Base-by-base conservation (phyloP, 2,888 invertebrate genomes). In the Scaptomyza polygonia region DNA sequence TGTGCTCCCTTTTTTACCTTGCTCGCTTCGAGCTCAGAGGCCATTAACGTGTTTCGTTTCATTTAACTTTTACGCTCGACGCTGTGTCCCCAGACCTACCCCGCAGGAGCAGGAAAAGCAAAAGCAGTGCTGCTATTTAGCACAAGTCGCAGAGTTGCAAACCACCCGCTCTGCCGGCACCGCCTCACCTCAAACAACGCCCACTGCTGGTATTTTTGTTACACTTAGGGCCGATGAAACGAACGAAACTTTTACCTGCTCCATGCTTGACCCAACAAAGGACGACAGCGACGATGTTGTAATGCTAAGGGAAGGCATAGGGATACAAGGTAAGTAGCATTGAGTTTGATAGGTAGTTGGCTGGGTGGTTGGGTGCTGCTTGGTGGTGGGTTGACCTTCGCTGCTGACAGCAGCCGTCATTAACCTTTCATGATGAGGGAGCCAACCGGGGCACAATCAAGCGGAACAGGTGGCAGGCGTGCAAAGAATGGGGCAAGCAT, bases 11-110 rank as follows among this genome's bases (percentile, higher is more conserved):
- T 7, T 12, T 9, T 48, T 18, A 29, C 48, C 18, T 32, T 32
- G 18, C 18, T 30, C 42, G 32, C 48, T 48, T 48, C 48, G 42
- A 67, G 62, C 72, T 76, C 70, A 68, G 72, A 85, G 86, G 79
- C 88, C 84, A 85, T 85, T 88, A 85, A 85, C 88, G 84, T 85
- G 84, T 88, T 85, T 88, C 84, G 86, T 85, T 88, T 85, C 84
- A 85, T 85, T 85, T 85, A 85, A 85, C 86, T 85, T 85, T 88
- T 88, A 85, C 88, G 84, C 84, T 87, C 86, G 59, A 79, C 71
- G 72, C 16, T 39, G 61, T 83, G 67, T 74, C 70, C 84, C 77
- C 80, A 65, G 54, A 53, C 65, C 5, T 27, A 61, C 62, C 68
- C 59, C 42, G 25, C 51, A 56, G 55, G 54, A 49, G 47, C n/a